phyloP scores from a whole-genome alignment of 2,797 vertebrate species.

The Fistularia commersonii region DNA sequence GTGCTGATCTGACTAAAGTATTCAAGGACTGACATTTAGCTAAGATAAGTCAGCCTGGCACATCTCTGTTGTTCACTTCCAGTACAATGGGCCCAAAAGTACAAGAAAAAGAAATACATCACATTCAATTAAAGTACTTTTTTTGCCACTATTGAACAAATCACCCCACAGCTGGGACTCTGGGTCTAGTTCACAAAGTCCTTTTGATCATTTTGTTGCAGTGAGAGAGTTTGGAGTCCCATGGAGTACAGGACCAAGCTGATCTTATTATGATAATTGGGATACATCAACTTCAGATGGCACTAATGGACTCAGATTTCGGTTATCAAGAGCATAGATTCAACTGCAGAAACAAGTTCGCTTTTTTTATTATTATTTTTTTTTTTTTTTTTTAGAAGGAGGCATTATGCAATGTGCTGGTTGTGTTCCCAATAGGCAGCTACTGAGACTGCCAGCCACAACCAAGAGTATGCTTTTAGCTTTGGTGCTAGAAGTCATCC shows the following conservation, averaged over 20 bases:
- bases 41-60: constrained; percentile 32
- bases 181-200: constrained; percentile 69
- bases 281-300: constrained; percentile 71
- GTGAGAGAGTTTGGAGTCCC: constrained; percentile 67
- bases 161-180: constrained; percentile 71
- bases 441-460: constrained; percentile 34
- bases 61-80: constrained; percentile 38
- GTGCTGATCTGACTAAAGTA: constrained; percentile 34
- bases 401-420: constrained; percentile 55
- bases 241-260: constrained; percentile 62
- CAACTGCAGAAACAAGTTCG: constrained; percentile 56
- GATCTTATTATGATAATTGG: constrained; percentile 77
- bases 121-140: constrained; percentile 68
- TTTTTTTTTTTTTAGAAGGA: constrained; percentile 43
- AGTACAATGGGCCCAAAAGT: constrained; percentile 34
- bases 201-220: constrained; percentile 72
- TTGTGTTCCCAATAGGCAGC: constrained; percentile 51
- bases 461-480: constrained; percentile 50
- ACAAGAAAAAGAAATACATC: constrained; percentile 63
- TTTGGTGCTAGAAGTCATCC: constrained; percentile 29
- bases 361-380: too few species aligned
- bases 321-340: constrained; percentile 66
- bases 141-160: constrained; percentile 64
- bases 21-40: constrained; percentile 26
- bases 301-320: constrained; percentile 67